Conservation (phyloP, 92 coral and sea anemone species). For the Porites cylindrica region DNA sequence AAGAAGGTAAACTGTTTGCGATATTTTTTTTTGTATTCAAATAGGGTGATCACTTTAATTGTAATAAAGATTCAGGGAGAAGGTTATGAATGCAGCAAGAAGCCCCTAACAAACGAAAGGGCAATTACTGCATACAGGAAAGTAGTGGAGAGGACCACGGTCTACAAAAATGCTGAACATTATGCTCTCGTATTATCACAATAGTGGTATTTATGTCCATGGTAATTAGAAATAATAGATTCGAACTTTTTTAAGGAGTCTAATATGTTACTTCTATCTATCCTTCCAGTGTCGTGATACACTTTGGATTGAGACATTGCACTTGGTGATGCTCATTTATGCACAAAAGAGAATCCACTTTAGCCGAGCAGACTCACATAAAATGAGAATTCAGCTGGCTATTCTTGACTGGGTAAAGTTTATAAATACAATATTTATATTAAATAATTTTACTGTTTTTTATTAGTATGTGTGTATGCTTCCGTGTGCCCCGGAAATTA, state of each 20-base stretch:
- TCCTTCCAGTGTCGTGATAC: conserved; percentile 2
- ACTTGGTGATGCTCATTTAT: conserved; percentile 1
- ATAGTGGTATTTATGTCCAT: no score
- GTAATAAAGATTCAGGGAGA: background rate
- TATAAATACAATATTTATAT: background rate
- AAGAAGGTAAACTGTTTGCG: no score
- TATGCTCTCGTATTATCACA: background rate
- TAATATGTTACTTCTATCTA: no score
- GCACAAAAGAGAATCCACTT: background rate
- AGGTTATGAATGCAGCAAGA: background rate
- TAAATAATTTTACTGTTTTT: background rate
- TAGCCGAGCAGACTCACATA: conserved; percentile 2
- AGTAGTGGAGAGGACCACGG: background rate
- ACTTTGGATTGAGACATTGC: background rate
- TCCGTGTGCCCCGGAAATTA: background rate
- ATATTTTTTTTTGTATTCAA: background rate
- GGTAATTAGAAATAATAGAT: background rate
- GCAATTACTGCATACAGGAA: background rate
- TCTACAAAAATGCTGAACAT: conserved; percentile 18
- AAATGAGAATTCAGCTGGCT: conserved; percentile 2
- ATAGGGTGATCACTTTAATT: background rate
- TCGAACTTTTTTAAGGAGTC: no score
- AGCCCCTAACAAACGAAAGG: background rate
- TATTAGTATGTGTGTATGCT: background rate
- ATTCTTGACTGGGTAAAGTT: conserved; percentile 25